Evolutionary conservation across 2,797 vertebrate genomes (phyloP), one percentile per base, ranked within the genome.

Genomic region (Onychomys torridus): DNA sequence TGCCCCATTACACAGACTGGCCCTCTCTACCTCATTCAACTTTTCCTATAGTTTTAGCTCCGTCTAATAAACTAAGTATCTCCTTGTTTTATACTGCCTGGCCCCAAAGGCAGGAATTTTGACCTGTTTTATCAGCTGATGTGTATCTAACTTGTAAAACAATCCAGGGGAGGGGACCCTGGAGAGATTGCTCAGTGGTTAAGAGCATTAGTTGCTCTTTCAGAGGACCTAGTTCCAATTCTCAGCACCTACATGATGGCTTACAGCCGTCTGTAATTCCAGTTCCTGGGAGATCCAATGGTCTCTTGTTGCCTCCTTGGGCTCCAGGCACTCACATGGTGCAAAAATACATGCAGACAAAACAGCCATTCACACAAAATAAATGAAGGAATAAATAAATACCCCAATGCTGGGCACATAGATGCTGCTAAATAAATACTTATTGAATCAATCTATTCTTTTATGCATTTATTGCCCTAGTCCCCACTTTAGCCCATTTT

Each of bases 361-460:
- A 85, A n/a, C 63, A 85, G 19, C 5, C 43, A 5, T 49, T 67
- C 19, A 49, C 83, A 67, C 67, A 34, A 34, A 67, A 49, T 67
- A 67, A 63, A 17, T 63, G 25, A 27, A 61, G 17, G 43, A 63
- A 63, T 59, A 37, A 40, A 61, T 85, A 85, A 67, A n/a, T 49
- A 67, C 11, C 6, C 29, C 40, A 85, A 85, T 37, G 69, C 10
- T n/a, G 1, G 1, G 32, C 46, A 73, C 4, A 34, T 19, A 94
- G 61, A 79, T 94, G 77, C 59, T 76, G n/a, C 25, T 71, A 91
- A 88, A 46, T 91, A 88, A 92, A 76, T 59, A 78, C 67, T 86
- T 91, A 84, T 46, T 90, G 71, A 81, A 67, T 49, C 61, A 90
- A 40, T 46, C n/a, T 8, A 29, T 14, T 65, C 49, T 37, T n/a